Base-by-base conservation (phyloP, 2,888 invertebrate species). In the Volucella zonaria region DNA sequence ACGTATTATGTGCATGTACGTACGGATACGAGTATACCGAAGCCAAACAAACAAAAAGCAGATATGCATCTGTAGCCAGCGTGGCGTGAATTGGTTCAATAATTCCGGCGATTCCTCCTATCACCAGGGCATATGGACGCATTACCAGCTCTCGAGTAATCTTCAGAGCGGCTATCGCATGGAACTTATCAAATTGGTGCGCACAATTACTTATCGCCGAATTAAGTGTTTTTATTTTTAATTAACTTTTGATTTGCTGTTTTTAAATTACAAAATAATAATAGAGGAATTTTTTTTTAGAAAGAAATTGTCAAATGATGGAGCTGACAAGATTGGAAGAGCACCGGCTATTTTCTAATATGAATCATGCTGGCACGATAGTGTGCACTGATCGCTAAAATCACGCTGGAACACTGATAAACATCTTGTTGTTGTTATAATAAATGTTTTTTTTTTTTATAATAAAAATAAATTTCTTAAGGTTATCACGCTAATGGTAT, bases 121-220 rank as follows among this genome's bases (percentile, higher is more conserved):
- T 23, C 45, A 18, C 23, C 47, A 31, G n/a, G 45, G 31, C n/a
- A 31, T n/a, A 11, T 11, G 31, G 14, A 18, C n/a, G 23, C 47
- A 14, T 31, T n/a, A 59, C 47, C 61, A 62, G 14, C 8, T 47
- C 11, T 12, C 12, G n/a, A 45, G n/a, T 31, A 47, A 62, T 62
- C 47, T n/a, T 61, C 11, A 23, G 23, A 23, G 45, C 14, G n/a
- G 45, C 61, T 62, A 62, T 62, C 61, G 43, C 23, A 62, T 62
- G 61, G 47, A 23, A 15, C 9, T 38, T 18, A 12, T 18, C 3
- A 10, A 42, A 4, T 15, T 59, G 59, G 18, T 23, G 61, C 47
- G 31, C 14, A 31, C 47, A 62, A 3, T 62, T 62, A 31, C 61
- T 62, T 47, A 47, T 62, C 61, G 31, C n/a, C 18, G 8, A 9